phyloP scores from a whole-genome alignment of 2,797 vertebrate species.

The Notolabrus celidotus region DNA sequence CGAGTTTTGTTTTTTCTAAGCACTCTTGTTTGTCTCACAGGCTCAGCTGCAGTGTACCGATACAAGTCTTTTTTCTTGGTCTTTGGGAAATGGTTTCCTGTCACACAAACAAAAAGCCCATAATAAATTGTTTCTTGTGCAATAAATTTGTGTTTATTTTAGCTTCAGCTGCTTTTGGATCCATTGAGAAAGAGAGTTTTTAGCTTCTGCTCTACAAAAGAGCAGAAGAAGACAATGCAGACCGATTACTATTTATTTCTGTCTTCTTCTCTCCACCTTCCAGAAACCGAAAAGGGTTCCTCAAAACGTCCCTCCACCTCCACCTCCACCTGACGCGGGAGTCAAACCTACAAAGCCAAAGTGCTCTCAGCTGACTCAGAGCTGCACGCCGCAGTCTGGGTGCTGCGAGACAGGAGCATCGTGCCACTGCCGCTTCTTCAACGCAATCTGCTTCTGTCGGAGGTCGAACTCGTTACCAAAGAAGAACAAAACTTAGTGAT shows the following conservation, averaged over 20 bases:
- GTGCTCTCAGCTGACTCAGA: slow-evolving; percentile 87
- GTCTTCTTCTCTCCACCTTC: slow-evolving; percentile 10
- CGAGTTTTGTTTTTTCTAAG: too few species aligned
- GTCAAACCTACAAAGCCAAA: slow-evolving; percentile 12
- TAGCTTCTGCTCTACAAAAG: background rate
- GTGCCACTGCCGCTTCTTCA: slow-evolving; percentile 93
- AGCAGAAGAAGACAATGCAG: background rate
- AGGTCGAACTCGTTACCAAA: slow-evolving; percentile 69
- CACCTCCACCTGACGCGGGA: background rate
- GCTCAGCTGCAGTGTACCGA: too few species aligned
- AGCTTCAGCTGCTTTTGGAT: too few species aligned
- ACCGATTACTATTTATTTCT: background rate
- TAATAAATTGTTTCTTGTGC: too few species aligned
- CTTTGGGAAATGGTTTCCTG: too few species aligned
- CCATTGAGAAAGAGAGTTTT: background rate
- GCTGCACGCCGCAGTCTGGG: slow-evolving; percentile 85
- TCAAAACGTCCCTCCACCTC: background rate
- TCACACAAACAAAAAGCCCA: too few species aligned
- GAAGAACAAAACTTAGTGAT: slow-evolving; percentile 20
- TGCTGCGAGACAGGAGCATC: slow-evolving; percentile 87
- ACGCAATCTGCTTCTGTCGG: slow-evolving; percentile 87
- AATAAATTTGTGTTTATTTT: too few species aligned
- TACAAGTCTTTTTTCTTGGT: too few species aligned
- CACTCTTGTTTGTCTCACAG: too few species aligned
- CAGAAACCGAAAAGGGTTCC: slow-evolving; percentile 46